Evolutionary conservation across 2,113 vertebrate species (phyloP).

Genomic region (Naja naja): DNA sequence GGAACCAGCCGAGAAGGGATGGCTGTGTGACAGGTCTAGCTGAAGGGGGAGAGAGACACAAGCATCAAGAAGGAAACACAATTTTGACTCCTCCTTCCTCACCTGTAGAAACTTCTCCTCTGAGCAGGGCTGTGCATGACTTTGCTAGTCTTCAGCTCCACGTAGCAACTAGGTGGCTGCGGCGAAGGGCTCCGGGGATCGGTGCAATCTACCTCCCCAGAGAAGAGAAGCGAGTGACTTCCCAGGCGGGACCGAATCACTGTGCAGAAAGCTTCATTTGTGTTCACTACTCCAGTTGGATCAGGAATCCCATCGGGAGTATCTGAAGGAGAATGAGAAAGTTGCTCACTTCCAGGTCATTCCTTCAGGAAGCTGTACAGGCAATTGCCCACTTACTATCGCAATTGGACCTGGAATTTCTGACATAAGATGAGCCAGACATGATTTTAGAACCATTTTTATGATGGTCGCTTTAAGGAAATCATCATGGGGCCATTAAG

Average conservation of each 20-base stretch:
- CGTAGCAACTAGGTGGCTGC: slow-evolving; percentile 78
- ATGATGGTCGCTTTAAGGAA: not conserved
- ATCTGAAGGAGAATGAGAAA: slow-evolving; percentile 62
- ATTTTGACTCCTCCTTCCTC: not conserved
- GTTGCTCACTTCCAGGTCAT: no score
- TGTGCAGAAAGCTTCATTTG: slow-evolving; percentile 89
- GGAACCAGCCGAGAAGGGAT: not conserved
- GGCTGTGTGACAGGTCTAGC: not conserved
- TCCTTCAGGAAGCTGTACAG: not conserved
- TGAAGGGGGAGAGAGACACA: not conserved
- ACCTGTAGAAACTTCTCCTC: slow-evolving; percentile 86
- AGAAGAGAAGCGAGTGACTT: slow-evolving; percentile 82
- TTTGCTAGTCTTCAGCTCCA: slow-evolving; percentile 88
- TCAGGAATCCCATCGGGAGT: slow-evolving; percentile 70
- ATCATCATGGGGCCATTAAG: not conserved
- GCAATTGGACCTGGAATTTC: not conserved
- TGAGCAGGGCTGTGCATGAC: slow-evolving; percentile 85
- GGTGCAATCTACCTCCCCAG: slow-evolving; percentile 86
- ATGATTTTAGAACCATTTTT: not conserved
- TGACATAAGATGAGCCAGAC: not conserved
- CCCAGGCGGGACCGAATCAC: slow-evolving; percentile 84
- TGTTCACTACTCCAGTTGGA: slow-evolving; percentile 81
- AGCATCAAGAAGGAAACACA: not conserved
- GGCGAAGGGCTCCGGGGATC: slow-evolving; percentile 67
- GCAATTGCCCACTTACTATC: not conserved